Percentiles rank a stretch among this genome's conserved stretches.
Evolutionary conservation across 1,140 invertebrate species (phyloP).

Genomic region (Papilio helenus): DNA sequence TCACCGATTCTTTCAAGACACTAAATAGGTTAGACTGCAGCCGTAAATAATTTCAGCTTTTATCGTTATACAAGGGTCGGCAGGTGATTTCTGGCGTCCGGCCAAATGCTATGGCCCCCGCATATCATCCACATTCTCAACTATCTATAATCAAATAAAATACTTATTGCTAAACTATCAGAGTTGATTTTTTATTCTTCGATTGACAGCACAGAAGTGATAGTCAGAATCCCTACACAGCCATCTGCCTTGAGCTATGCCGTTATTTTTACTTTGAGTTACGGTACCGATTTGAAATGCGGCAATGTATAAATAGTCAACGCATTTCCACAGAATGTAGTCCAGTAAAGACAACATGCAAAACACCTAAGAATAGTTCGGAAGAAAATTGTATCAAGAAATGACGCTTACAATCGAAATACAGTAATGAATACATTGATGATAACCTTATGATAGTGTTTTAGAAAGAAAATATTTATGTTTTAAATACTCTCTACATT

Average conservation of each 20-base stretch:
- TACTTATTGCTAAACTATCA: constrained; percentile 32
- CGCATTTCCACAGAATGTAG: not conserved
- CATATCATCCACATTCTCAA: constrained; percentile 32
- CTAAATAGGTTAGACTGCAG: constrained; percentile 37
- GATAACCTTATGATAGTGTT: no score
- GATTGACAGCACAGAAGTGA: constrained; percentile 13
- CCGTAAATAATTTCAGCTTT: constrained; percentile 38
- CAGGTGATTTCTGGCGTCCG: constrained; percentile 36
- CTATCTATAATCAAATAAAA: constrained; percentile 37
- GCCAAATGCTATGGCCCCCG: constrained; percentile 40
- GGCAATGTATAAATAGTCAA: not conserved
- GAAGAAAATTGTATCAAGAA: not conserved
- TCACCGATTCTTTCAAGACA: constrained; percentile 32
- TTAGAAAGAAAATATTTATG: no score
- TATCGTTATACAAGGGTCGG: constrained; percentile 40
- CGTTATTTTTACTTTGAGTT: constrained; percentile 39
- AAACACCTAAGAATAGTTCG: not conserved
- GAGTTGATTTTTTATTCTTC: constrained; percentile 34
- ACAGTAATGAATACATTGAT: no score
- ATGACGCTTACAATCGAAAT: not conserved
- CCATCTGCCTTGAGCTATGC: constrained; percentile 33
- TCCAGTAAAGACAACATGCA: constrained; percentile 8
- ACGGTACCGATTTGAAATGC: constrained; percentile 4
- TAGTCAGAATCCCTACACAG: constrained; percentile 34
- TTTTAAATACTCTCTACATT: no score